Percentiles rank a stretch among this genome's conserved stretches.
These are phyloP conservation scores for Empis stercorea DNA, from an alignment of 2,888 invertebrate genomes.

Conservation along the genomic window DNA sequence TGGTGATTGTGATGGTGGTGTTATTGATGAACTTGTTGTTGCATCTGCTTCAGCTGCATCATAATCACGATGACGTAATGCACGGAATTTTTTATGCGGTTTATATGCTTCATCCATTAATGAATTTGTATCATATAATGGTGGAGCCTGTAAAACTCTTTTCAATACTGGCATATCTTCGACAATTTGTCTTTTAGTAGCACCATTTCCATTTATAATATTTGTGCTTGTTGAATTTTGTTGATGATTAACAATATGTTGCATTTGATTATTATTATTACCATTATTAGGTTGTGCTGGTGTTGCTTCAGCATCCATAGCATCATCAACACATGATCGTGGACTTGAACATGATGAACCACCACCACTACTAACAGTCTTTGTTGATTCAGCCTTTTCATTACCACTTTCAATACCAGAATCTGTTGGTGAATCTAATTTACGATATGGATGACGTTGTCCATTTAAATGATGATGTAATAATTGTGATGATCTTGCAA, in stretches of 20 bases:
- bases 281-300: slow-evolving; percentile 14
- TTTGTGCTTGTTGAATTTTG: slow-evolving; percentile 11
- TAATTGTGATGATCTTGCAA: slow-evolving; percentile 31
- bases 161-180: slow-evolving; percentile 92
- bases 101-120: slow-evolving; percentile 92
- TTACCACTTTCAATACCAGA: slow-evolving; percentile 90
- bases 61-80: slow-evolving; percentile 64
- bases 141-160: slow-evolving; percentile 83
- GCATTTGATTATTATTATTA: slow-evolving; percentile 9
- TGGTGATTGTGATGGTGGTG: slow-evolving; percentile 8
- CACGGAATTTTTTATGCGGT: slow-evolving; percentile 90
- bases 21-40: slow-evolving; percentile 12
- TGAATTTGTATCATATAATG: slow-evolving; percentile 77
- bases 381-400: slow-evolving; percentile 64
- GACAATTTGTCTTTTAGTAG: slow-evolving; percentile 43
- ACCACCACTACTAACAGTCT: slow-evolving; percentile 57
- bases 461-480: slow-evolving; percentile 22
- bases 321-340: slow-evolving; percentile 70
- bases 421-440: slow-evolving; percentile 82
- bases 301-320: slow-evolving; percentile 41
- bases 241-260: slow-evolving; percentile 10
- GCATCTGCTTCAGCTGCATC: slow-evolving; percentile 57
- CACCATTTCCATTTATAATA: slow-evolving; percentile 11
- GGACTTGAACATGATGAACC: slow-evolving; percentile 77
- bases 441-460: slow-evolving; percentile 55